These are phyloP conservation scores for Neoscelio sp. DNA, from an alignment of 2,888 invertebrate species.

Conservation along the genomic window DNA sequence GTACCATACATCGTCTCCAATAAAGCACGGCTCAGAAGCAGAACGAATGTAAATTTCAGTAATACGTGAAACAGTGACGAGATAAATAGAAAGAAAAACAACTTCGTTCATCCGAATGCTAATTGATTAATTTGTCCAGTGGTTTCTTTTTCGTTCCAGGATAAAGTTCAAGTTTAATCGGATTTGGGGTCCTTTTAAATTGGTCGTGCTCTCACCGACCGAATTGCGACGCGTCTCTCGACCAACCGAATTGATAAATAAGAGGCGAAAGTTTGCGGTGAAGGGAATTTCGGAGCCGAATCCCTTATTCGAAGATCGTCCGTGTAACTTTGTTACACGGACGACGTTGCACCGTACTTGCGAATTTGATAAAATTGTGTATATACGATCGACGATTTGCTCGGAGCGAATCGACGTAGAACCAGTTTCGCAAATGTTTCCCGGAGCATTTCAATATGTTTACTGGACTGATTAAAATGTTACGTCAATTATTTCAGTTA, in stretches of 20 bases:
- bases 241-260: conserved; percentile 39
- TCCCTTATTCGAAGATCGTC: conserved; percentile 41
- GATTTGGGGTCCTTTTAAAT: conserved; percentile 42
- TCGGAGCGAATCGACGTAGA: too few relatives aligned
- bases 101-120: conserved; percentile 32
- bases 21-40: too few relatives aligned
- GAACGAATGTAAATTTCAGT: conserved; percentile 7
- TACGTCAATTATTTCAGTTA: too few relatives aligned
- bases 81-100: conserved; percentile 3
- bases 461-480: too few relatives aligned
- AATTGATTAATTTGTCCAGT: conserved; percentile 31
- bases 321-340: too few relatives aligned
- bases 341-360: too few relatives aligned
- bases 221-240: conserved; percentile 29
- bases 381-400: too few relatives aligned
- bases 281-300: conserved; percentile 43
- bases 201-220: conserved; percentile 6
- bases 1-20: too few relatives aligned
- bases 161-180: conserved; percentile 62
- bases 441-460: too few relatives aligned
- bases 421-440: too few relatives aligned
- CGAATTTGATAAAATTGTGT: conserved; percentile 30
- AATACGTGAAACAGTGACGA: conserved; percentile 2
- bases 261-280: conserved; percentile 52
- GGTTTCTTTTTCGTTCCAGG: conserved; percentile 25